phyloP scores from a whole-genome alignment of 2,113 vertebrate genomes.

The Silurus glanis region DNA sequence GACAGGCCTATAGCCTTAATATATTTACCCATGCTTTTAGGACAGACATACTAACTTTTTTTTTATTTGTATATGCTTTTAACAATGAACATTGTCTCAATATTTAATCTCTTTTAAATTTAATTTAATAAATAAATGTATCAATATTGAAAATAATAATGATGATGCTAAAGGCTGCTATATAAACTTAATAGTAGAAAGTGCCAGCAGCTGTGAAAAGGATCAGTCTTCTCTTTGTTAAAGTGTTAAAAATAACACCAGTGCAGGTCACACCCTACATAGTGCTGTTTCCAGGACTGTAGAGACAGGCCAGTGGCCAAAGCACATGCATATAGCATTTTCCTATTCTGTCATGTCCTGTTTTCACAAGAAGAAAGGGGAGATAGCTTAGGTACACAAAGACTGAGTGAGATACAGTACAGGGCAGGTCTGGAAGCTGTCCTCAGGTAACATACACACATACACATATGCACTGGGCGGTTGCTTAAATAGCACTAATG shows the following conservation, averaged over 20 bases:
- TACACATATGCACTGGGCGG: background rate
- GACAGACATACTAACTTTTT: background rate
- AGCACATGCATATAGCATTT: slow-evolving; percentile 46
- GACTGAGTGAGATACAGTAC: slow-evolving; percentile 4
- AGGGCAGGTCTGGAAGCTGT: slow-evolving; percentile 21
- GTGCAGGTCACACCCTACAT: slow-evolving; percentile 38
- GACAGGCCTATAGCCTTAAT: slow-evolving; percentile 2
- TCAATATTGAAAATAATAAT: too few relatives aligned
- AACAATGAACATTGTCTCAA: background rate
- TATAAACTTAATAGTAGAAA: background rate
- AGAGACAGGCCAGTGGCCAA: slow-evolving; percentile 41
- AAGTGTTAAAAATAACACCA: slow-evolving; percentile 49
- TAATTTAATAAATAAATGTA: too few relatives aligned
- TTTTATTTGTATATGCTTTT: too few relatives aligned
- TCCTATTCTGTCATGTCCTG: slow-evolving; percentile 56
- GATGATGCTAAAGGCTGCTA: background rate
- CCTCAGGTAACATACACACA: slow-evolving; percentile 31
- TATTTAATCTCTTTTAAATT: background rate
- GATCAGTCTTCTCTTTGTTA: slow-evolving; percentile 19
- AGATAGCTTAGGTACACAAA: slow-evolving; percentile 40
- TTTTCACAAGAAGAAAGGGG: slow-evolving; percentile 49
- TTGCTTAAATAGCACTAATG: slow-evolving; percentile 41
- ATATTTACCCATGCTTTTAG: slow-evolving; percentile 8
- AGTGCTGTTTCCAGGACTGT: slow-evolving; percentile 40
- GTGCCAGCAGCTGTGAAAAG: slow-evolving; percentile 34